Evolutionary conservation across 2,888 invertebrate species (phyloP), one percentile per base, ranked within the genome.

Genomic region (Drepana falcataria): DNA sequence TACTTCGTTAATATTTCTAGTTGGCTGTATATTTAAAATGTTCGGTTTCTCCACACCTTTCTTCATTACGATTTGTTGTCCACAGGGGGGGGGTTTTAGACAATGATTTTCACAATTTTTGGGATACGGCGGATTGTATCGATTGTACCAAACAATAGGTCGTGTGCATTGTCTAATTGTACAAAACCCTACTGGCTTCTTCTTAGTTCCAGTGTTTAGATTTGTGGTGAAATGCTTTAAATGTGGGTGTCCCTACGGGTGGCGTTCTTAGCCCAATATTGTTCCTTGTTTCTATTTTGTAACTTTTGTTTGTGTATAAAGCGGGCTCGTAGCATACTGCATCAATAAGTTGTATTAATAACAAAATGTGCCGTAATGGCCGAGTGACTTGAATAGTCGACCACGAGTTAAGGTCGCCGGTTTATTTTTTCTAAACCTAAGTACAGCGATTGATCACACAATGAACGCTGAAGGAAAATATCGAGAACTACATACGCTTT

Each of bases 21-120:
- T 33, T 35, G n/a, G 48, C 52, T 47, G 49, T 21, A 37, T 53
- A 56, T 54, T 59, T 51, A 56, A 47, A 55, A 35, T 48, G 9
- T 35, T 48, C 58, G 58, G 66, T 69, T 73, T 72, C 69, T 72
- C 73, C 68, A 74, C 79, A 84, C 81, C 80, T 84, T 81, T 81
- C 69, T 69, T 81, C 77, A 81, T 82, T 84, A 81, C 74, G 71
- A 70, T 71, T 81, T 75, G 71, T 74, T 69, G 79, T 78, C 85
- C 68, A 65, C 79, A 86, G 85, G 77, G 21, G 85, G 77, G 21
- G 81, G 81, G 75, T 75, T 69, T 66, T 66, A 62, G 63, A 59
- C 68, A 66, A 79, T 85, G 85, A 84, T 86, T 83, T 85, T 75
- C 75, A 61, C 66, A 65, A 72, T 78, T 83, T 83, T 78, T 70